Evolutionary conservation across 2,888 invertebrate species (phyloP).

Genomic region (Andricus quercusramuli): DNA sequence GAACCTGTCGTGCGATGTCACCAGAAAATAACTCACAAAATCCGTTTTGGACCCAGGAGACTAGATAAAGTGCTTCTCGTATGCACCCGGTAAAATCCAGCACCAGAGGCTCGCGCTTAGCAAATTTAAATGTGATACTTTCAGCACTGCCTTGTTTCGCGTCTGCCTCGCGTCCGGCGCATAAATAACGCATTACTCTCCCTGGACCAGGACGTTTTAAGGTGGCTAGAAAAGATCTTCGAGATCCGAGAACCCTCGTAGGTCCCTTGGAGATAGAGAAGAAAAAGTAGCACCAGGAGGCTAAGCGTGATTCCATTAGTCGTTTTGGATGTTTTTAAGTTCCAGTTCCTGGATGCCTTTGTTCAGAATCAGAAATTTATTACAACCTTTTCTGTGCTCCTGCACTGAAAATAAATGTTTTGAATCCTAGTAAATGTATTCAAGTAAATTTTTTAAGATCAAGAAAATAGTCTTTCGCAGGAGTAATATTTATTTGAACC

Average conservation of each 20-base stretch:
- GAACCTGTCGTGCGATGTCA: constrained; percentile 4
- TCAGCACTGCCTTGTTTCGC: constrained; percentile 66
- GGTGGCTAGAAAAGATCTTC: constrained; percentile 55
- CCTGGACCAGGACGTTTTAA: constrained; percentile 47
- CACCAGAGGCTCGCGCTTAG: constrained; percentile 48
- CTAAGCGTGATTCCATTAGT: constrained; percentile 72
- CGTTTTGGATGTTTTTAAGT: constrained; percentile 62
- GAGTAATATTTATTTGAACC: too few relatives aligned
- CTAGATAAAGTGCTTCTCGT: constrained; percentile 64
- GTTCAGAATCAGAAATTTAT: constrained; percentile 25
- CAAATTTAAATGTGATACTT: constrained; percentile 69
- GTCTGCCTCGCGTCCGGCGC: constrained; percentile 58
- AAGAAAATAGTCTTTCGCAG: too few relatives aligned
- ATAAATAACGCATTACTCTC: constrained; percentile 70
- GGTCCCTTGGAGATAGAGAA: not conserved
- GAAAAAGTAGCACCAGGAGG: constrained; percentile 70
- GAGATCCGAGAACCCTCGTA: constrained; percentile 26
- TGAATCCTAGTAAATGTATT: too few relatives aligned
- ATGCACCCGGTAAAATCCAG: constrained; percentile 59
- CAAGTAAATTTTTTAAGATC: too few relatives aligned
- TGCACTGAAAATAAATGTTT: not conserved
- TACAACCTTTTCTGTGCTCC: constrained; percentile 21
- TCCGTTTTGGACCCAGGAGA: constrained; percentile 60
- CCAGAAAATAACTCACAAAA: constrained; percentile 10
- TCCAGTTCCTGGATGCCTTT: constrained; percentile 23